Evolutionary conservation across 2,797 vertebrate species (phyloP), one percentile per base, ranked within the genome.

Genomic region (Cuculus canorus): DNA sequence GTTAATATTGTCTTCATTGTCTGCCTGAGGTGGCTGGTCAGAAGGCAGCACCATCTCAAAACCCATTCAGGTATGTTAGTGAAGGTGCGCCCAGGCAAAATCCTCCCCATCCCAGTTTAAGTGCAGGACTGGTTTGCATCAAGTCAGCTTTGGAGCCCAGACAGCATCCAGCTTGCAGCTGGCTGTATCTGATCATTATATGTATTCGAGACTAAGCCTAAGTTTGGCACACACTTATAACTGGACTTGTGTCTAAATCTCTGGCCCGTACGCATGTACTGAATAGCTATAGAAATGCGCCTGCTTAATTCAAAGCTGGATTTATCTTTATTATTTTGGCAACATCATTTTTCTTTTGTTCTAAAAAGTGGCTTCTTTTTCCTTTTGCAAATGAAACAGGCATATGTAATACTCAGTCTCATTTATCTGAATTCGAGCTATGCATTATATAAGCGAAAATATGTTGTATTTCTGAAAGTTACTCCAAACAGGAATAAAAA

Each of bases 311-410:
- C 39, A 73, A 41, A 85, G 25, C 35, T 88, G 66, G 63, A 47
- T 90, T 93, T 88, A n/a, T 82, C 52, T 56, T 60, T 80, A 35
- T 61, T 89, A n/a, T 76, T 94, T 82, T 92, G 85, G 73, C 66
- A 90, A 47, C 11, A 28, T 19, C 23, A 23, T 32, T 15, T 72
- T 91, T 88, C 23, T 57, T 16, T 64, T 61, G 33, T 17, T 73
- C 30, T 70, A 41, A 82, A 82, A 87, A 80, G 33, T 48, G 27
- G 14, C 16, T 14, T 4, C 17, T 65, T 41, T 47, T 64, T 57
- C 41, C 72, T 37, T 43, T 24, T 7, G 7, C 2, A 8, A 64
- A 53, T 65, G 47, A 52, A 88, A 72, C 8, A 24, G 43, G 76
- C 54, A 16, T 63, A 19, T 63, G 5, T 86, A 83, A 68, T 54